Base-by-base conservation (phyloP, 2,113 vertebrate species). In the Xerus inauris region DNA sequence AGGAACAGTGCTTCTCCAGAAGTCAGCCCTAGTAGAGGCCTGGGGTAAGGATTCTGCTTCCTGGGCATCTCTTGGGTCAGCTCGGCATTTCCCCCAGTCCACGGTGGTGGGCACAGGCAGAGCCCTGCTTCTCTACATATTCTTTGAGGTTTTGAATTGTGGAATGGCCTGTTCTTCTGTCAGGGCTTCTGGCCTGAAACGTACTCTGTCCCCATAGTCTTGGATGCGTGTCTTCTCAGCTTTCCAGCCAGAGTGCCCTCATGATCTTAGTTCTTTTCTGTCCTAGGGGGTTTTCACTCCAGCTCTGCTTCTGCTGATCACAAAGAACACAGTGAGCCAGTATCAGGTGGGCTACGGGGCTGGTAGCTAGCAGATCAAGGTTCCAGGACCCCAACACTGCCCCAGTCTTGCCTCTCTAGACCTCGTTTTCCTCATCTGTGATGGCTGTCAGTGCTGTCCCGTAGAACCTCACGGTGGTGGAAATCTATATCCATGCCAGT, bases 291-390 rank as follows among this genome's bases (percentile, higher is more conserved):
- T 75, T 65, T 49, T 71, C 71, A 17, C 51, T n/a, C 38, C 73
- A 62, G 77, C 59, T 67, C 32, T 24, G 8, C 13, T 49, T 32
- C 54, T 88, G 69, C 80, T 83, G 47, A 2, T 76, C 42, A 5
- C 1, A 3, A 89, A 65, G 47, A 72, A 35, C 12, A 1, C 38
- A 9, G 72, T 26, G 54, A 62, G 42, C 71, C 8, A 4, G 67
- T 5, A 17, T 20, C 13, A 0, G 20, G 42, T 17, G 79, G 62
- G 8, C 8, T 24, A 1, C 0, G 0, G 40, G 20, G 47, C 28
- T 35, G 65, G 59, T 12, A 40, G 75, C 72, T 35, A 19, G 71
- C 76, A 13, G 54, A 14, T 11, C 57, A 11, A 38, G 49, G 1
- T 32, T 69, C 30, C 0, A 12, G 76, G 69, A 17, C 17, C 59